Evolutionary conservation across 2,113 vertebrate genomes (phyloP), one percentile per base, ranked within the genome.

Genomic region (Boulengeromyrus knoepffleri): DNA sequence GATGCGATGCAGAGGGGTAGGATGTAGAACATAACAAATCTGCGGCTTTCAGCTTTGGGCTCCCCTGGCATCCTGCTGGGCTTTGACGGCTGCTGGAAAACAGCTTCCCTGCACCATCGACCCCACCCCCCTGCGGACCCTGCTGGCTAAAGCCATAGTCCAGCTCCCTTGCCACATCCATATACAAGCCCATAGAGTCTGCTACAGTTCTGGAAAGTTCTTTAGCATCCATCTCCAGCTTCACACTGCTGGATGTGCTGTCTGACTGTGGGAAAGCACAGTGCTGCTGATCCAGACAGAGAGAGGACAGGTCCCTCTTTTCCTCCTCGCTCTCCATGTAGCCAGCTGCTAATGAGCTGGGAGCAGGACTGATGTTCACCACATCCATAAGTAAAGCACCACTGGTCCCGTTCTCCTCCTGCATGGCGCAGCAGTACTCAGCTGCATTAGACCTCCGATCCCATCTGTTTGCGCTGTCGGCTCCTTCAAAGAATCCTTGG

Each of bases 161-260:
- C 0, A 97, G 96, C 12, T 99, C 98, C 92, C 98, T 96, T 91
- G 97, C 96, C 0, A 98, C 98, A 92, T 99, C 98, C 99, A 99
- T 99, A 91, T 99, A 99, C 21, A 99, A 96, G 90, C 98, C 99
- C 99, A 99, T 99, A 88, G 99, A 99, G 94, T 99, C 99, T 0
- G 98, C 99, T 90, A 99, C 99, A 0, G 98, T 96, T 52, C 97
- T 98, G 31, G 99, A 98, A 91, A 99, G 98, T 93, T 99, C 99
- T 94, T 99, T 99, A 1, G 99, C 97, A 93, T 99, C 99, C 0
- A 97, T 95, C 93, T 99, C 98, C 88, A 95, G 93, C 93, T 96
- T 96, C 88, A 94, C 93, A 91, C 92, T 92, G 50, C 94, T 94
- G 0, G 97, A 95, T 94, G 98, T 96, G 94, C 96, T 96, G 92